A percentile compares a stretch with the other conserved stretches of the same genome.
Conservation (phyloP, 2,888 invertebrate species). For the Amphipyra tragopoginis region DNA sequence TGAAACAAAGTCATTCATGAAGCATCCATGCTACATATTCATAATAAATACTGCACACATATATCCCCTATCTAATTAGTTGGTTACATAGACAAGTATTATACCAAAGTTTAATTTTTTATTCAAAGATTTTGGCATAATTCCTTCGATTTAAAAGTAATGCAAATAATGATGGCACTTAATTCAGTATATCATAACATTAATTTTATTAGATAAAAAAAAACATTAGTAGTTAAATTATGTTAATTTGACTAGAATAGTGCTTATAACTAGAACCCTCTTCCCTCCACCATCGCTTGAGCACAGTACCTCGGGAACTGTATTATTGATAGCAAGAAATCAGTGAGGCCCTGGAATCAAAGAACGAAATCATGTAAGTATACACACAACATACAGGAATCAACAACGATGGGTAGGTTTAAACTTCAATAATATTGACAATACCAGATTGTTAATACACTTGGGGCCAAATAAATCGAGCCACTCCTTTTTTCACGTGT, state of each 20-base stretch:
- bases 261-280: slow-evolving; percentile 74
- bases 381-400: too few species aligned
- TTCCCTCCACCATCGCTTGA: slow-evolving; percentile 92
- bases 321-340: slow-evolving; percentile 91
- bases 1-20: neutral
- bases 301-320: slow-evolving; percentile 94
- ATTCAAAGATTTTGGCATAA: neutral
- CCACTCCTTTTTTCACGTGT: too few species aligned
- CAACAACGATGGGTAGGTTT: too few species aligned
- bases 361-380: neutral
- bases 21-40: neutral
- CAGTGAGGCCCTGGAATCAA: slow-evolving; percentile 91
- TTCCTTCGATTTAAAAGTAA: neutral
- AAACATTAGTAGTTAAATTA: slow-evolving; percentile 18
- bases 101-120: neutral
- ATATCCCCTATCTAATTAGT: neutral
- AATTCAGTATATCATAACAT: neutral
- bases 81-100: neutral
- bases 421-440: too few species aligned
- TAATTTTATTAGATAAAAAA: neutral
- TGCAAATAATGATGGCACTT: neutral
- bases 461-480: too few species aligned
- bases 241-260: slow-evolving; percentile 52
- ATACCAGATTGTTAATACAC: too few species aligned
- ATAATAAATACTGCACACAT: neutral